Evolutionary conservation across 1,140 invertebrate species (phyloP).

Genomic region (Centruroides vittatus): DNA sequence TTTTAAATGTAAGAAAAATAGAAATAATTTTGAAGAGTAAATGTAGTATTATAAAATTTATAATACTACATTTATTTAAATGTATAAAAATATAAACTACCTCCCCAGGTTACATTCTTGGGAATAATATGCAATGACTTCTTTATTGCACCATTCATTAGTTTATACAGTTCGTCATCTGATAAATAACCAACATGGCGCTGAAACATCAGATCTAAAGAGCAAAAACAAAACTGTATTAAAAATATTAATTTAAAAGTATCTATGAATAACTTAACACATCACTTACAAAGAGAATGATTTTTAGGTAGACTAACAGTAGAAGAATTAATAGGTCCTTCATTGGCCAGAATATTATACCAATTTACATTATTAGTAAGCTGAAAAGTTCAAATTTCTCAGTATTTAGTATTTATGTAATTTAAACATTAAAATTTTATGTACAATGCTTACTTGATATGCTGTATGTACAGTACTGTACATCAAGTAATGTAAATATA

Average conservation of each 20-base stretch:
- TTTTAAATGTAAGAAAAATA: too few species aligned
- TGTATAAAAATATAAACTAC: slow-evolving; percentile 1
- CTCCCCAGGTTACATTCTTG: slow-evolving; percentile 44
- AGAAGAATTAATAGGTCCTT: slow-evolving; percentile 2
- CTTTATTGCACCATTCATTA: slow-evolving; percentile 59
- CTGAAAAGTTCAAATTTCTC: slow-evolving; percentile 6
- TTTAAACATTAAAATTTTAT: too few species aligned
- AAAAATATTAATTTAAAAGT: too few species aligned
- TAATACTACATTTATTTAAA: neutral
- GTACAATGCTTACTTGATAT: too few species aligned
- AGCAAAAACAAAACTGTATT: neutral
- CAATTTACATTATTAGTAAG: slow-evolving; percentile 51
- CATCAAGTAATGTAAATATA: too few species aligned
- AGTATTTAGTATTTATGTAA: too few species aligned
- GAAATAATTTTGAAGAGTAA: too few species aligned
- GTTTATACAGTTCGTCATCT: slow-evolving; percentile 27
- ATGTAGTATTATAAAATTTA: too few species aligned
- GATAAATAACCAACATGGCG: slow-evolving; percentile 2
- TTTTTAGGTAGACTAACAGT: slow-evolving; percentile 1
- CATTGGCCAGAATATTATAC: slow-evolving; percentile 51
- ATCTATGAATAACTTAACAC: too few species aligned
- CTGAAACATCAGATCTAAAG: slow-evolving; percentile 1
- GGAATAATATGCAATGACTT: slow-evolving; percentile 42
- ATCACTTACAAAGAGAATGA: slow-evolving; percentile 3
- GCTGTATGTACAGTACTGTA: too few species aligned